These are phyloP conservation scores for Sula dactylatra DNA, from an alignment of 2,113 vertebrate genomes.

Conservation along the genomic window DNA sequence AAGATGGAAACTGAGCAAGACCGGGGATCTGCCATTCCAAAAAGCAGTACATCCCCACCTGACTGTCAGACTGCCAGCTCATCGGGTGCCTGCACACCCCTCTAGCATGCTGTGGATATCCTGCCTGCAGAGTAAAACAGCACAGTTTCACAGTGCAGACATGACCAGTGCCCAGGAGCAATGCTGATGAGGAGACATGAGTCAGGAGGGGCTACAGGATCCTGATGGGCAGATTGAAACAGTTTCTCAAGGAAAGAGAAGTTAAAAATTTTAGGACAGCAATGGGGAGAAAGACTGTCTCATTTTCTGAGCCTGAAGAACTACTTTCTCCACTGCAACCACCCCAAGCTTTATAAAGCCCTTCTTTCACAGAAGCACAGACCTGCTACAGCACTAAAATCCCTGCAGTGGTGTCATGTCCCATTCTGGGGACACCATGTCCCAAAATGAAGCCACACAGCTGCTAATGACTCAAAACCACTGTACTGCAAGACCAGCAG, in stretches of 20 bases:
- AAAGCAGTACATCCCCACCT: neutral
- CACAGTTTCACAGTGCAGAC: accelerated
- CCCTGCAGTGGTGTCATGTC: neutral
- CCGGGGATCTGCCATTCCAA: accelerated
- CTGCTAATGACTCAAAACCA: neutral
- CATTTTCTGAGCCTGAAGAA: neutral
- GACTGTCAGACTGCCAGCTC: neutral
- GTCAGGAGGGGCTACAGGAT: neutral
- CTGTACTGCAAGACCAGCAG: neutral
- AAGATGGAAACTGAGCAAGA: neutral
- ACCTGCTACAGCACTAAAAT: neutral
- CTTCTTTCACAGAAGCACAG: neutral
- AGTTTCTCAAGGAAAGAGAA: neutral
- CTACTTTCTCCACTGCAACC: neutral
- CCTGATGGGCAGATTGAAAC: neutral
- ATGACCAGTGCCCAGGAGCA: neutral
- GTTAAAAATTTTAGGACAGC: neutral
- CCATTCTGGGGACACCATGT: neutral
- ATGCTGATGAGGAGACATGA: neutral
- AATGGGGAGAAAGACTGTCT: neutral
- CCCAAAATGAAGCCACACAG: neutral
- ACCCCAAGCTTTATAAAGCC: neutral
- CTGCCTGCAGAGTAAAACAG: neutral
- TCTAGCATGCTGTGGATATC: accelerated
- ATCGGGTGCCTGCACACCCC: neutral